These are phyloP conservation scores for Prolemur simus DNA, from an alignment of 2,113 vertebrate genomes.

Conservation along the genomic window DNA sequence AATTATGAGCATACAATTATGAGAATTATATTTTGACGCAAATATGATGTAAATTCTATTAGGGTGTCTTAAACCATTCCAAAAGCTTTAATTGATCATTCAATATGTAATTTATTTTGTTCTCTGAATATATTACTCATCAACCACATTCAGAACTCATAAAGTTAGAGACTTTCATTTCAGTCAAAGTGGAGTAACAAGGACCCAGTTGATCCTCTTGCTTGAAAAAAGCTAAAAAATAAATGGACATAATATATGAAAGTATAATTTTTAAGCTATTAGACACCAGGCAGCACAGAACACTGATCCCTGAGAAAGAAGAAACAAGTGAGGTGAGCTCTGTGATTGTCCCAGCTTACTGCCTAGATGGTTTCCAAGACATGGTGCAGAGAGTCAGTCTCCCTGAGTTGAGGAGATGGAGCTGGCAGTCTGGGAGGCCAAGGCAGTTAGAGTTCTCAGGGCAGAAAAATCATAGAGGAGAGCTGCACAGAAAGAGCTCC, in stretches of 20 bases:
- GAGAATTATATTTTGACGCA: background rate
- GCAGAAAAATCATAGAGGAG: background rate
- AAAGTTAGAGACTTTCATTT: background rate
- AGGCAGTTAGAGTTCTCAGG: background rate
- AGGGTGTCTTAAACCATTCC: conserved; percentile 1
- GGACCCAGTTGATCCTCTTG: background rate
- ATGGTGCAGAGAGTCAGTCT: background rate
- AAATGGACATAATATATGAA: background rate
- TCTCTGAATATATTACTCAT: conserved; percentile 44
- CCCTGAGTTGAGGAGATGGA: background rate
- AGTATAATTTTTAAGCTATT: background rate
- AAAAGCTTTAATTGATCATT: conserved; percentile 37
- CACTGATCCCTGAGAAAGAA: background rate
- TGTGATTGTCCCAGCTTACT: background rate
- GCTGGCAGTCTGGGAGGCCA: background rate
- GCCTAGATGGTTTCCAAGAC: background rate
- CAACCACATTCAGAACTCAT: background rate
- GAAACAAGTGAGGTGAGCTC: background rate
- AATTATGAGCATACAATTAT: background rate
- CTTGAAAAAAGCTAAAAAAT: background rate
- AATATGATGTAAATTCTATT: conserved; percentile 43
- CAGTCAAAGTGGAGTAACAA: background rate
- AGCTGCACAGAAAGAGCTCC: background rate
- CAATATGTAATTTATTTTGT: conserved; percentile 29
- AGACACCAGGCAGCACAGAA: background rate